Percentiles rank a stretch among this genome's conserved stretches.
Evolutionary conservation across 2,797 vertebrate genomes (phyloP).

Genomic region (Scomberomorus guttatus): DNA sequence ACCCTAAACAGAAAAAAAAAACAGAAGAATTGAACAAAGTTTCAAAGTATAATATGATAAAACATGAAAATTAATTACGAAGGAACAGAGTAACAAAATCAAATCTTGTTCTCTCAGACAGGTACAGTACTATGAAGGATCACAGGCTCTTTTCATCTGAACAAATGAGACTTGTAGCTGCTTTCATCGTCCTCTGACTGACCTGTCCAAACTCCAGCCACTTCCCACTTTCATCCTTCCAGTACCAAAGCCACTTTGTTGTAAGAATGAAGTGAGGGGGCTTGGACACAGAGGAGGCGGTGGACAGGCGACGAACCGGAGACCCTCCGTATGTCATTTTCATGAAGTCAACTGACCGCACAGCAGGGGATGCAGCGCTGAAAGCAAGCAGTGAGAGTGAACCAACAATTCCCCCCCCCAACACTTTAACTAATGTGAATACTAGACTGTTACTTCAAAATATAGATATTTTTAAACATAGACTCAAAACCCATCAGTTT

Average conservation of each 20-base stretch:
- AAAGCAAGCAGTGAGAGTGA: constrained; percentile 3
- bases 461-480: too few relatives aligned
- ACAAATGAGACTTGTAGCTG: not conserved
- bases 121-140: not conserved
- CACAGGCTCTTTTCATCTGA: not conserved
- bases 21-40: constrained; percentile 75
- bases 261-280: constrained; percentile 91
- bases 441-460: too few relatives aligned
- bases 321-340: constrained; percentile 82
- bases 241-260: constrained; percentile 96
- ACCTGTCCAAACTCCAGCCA: constrained; percentile 91
- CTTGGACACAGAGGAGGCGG: constrained; percentile 89
- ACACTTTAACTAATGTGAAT: not conserved
- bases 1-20: constrained; percentile 70
- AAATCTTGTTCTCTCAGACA: not conserved
- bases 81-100: not conserved
- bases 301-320: constrained; percentile 90
- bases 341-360: constrained; percentile 81
- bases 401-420: not conserved
- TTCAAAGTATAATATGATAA: not conserved
- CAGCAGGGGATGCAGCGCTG: not conserved
- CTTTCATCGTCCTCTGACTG: not conserved
- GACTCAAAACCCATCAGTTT: too few relatives aligned
- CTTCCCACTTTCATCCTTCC: constrained; percentile 84
- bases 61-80: not conserved